Base-by-base conservation (phyloP, 2,888 invertebrate species). In the Trypoxylon attenuatum region DNA sequence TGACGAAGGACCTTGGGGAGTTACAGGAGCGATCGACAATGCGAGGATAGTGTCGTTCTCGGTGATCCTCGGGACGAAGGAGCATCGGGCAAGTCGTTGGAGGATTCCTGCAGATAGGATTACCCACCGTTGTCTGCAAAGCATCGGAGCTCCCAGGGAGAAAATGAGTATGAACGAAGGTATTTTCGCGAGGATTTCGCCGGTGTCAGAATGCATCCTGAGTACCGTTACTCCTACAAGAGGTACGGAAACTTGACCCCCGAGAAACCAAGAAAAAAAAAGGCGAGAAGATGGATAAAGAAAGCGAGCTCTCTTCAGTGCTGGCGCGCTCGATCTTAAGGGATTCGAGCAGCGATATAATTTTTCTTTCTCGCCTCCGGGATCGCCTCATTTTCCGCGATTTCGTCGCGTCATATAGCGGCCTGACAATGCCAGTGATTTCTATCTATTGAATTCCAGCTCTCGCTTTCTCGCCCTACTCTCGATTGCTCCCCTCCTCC, bases 371-470 rank as follows among this genome's bases (percentile, higher is more conserved):
- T 39, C 59, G 56, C 70, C 64, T 19, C 39, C 18, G 15, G 10
- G 29, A 2, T 51, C 61, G 68, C 76, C 82, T 84, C 82, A 84
- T 84, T 84, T 82, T 78, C 81, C 59, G 55, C 70, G 51, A 71
- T 73, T 74, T 66, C 75, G 60, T 56, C 66, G 71, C 69, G 58
- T 74, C 75, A 67, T 76, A 77, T 69, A 73, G 51, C 69, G 69
- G 29, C 39, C 67, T 78, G 79, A 83, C 84, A 84, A 84, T 83
- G 77, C 71, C 83, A 74, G 78, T 83, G 82, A 84, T 84, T 84
- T 81, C 79, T 81, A 74, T 83, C 84, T 76, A 84, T 84, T 83
- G 83, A 84, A 83, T 84, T 82, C 80, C 78, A 54, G 64, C 53
- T 64, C 62, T 61, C 71, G 27, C 67, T 66, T 61, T 51, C 39